These are phyloP conservation scores for Corvus hawaiiensis DNA, from an alignment of 2,113 vertebrate species.

Conservation along the genomic window DNA sequence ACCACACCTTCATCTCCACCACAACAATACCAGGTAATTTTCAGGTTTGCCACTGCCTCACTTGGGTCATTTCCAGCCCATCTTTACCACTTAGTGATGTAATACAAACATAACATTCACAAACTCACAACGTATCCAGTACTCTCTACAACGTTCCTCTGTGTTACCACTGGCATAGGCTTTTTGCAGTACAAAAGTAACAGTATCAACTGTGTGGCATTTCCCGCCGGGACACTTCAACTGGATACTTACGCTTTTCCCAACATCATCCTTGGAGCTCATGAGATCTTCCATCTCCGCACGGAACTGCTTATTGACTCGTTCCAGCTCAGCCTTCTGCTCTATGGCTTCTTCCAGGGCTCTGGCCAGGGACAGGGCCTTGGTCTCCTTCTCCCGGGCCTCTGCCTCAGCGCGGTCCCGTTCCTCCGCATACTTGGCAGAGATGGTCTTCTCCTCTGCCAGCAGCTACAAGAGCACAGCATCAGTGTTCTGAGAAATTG, in stretches of 20 bases:
- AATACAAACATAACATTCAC: neutral
- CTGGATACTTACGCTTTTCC: conserved; percentile 86
- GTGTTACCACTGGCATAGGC: neutral
- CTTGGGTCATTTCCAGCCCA: neutral
- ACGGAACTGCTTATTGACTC: conserved; percentile 89
- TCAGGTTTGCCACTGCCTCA: neutral
- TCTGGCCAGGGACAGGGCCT: conserved; percentile 79
- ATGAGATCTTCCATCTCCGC: conserved; percentile 97
- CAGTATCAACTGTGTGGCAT: neutral
- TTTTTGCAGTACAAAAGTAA: neutral
- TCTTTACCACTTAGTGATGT: neutral
- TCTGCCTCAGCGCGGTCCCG: conserved; percentile 80
- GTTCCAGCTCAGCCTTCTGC: conserved; percentile 87
- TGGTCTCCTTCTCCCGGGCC: conserved; percentile 83
- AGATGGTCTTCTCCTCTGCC: conserved; percentile 81
- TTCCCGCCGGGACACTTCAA: neutral
- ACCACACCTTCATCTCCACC: neutral
- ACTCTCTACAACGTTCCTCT: neutral
- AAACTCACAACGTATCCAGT: neutral
- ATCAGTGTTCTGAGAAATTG: neutral
- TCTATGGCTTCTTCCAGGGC: conserved; percentile 87
- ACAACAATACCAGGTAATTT: neutral
- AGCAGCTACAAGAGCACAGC: conserved; percentile 61
- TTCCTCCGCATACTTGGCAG: conserved; percentile 77
- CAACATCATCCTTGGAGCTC: conserved; percentile 95